Conservation (phyloP, 2,797 vertebrate species). For the Ispidina picta region DNA sequence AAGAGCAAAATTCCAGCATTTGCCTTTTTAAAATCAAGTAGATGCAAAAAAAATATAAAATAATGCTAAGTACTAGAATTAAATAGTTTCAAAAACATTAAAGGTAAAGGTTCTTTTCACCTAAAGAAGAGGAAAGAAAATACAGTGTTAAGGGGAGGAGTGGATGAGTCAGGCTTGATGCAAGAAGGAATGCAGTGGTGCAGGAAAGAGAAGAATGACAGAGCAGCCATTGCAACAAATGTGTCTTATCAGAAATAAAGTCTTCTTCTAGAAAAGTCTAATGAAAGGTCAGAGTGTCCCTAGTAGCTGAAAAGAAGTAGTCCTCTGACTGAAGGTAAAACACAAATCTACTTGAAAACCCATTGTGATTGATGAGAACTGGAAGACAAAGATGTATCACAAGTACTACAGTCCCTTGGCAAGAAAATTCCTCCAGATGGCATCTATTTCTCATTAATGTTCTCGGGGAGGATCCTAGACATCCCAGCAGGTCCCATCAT, state of each 20-base stretch:
- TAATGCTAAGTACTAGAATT: not conserved
- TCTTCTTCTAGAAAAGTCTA: not conserved
- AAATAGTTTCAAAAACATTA: not conserved
- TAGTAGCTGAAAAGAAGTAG: not conserved
- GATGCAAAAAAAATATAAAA: not conserved
- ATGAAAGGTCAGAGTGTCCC: not conserved
- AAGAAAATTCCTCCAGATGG: conserved; percentile 64
- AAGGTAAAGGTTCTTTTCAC: not conserved
- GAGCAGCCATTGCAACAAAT: not conserved
- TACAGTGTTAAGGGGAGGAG: not conserved
- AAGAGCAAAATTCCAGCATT: not conserved
- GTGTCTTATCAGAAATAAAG: not conserved
- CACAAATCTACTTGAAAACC: not conserved
- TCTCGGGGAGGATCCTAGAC: conserved; percentile 54
- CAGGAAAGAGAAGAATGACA: not conserved
- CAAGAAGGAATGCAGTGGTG: not conserved
- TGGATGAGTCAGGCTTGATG: not conserved
- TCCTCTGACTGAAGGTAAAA: not conserved
- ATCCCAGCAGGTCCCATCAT: not conserved
- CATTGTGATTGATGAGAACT: conserved; percentile 23
- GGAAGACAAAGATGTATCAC: conserved; percentile 11
- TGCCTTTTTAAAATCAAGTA: not conserved
- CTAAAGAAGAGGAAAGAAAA: not conserved
- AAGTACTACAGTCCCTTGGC: conserved; percentile 24
- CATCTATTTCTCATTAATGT: conserved; percentile 61